Conservation (phyloP, 2,888 invertebrate species). For the Myopa testacea region DNA sequence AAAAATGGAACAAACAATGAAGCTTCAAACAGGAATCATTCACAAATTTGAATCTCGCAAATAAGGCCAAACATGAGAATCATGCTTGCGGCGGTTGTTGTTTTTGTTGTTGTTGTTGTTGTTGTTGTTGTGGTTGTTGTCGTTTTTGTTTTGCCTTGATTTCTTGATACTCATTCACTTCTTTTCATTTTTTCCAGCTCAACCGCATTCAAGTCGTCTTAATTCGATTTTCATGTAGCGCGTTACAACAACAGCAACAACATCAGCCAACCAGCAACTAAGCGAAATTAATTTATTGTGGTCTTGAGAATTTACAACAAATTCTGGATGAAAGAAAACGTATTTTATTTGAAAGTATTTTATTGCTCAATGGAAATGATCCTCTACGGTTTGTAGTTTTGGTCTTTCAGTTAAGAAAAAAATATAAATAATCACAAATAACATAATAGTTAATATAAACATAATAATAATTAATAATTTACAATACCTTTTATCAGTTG, state of each 20-base stretch:
- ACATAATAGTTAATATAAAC: too few species aligned
- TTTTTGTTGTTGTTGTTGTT: not conserved
- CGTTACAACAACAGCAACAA: not conserved
- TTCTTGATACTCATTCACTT: not conserved
- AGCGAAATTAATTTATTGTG: not conserved
- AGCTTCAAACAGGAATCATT: too few species aligned
- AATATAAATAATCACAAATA: too few species aligned
- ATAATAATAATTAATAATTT: too few species aligned
- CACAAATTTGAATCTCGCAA: too few species aligned
- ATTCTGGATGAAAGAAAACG: not conserved
- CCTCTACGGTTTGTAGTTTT: too few species aligned
- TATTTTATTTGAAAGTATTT: not conserved
- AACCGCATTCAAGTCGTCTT: not conserved
- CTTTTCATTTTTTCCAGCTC: not conserved
- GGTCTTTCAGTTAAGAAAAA: too few species aligned
- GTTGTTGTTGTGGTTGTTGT: not conserved
- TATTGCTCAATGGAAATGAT: not conserved
- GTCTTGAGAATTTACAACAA: not conserved
- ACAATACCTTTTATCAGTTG: too few species aligned
- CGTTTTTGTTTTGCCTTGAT: not conserved
- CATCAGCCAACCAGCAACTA: not conserved
- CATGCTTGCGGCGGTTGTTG: not conserved
- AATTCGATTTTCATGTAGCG: constrained; percentile 10
- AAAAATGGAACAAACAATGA: too few species aligned
- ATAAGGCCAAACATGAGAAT: not conserved